Evolutionary conservation across 2,797 vertebrate genomes (phyloP).

Genomic region (Brachyrhaphis roseni): DNA sequence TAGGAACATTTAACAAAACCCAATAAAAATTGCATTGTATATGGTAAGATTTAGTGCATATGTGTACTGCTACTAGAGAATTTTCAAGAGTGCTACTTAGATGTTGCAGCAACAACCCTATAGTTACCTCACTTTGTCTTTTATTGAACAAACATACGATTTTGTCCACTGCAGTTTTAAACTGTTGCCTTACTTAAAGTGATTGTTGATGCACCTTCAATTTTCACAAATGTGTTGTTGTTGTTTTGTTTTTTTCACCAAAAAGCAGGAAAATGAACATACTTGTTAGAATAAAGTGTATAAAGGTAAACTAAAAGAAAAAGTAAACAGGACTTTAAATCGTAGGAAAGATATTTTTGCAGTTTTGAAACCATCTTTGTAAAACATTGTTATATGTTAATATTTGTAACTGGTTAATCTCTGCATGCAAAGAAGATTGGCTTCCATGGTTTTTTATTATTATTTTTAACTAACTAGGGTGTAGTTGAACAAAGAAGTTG

Average conservation of each 20-base stretch:
- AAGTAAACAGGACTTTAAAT: neutral
- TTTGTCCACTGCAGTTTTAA: neutral
- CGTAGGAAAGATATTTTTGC: neutral
- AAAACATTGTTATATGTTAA: neutral
- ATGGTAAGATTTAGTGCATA: neutral
- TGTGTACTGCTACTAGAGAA: neutral
- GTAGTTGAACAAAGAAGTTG: conserved; percentile 14
- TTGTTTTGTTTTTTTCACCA: neutral
- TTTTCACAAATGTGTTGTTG: neutral
- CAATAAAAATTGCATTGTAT: neutral
- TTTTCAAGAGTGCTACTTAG: neutral
- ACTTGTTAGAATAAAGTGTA: neutral
- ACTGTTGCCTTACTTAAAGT: neutral
- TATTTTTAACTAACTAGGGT: neutral
- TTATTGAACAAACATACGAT: neutral
- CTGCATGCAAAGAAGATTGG: neutral
- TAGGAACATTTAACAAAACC: conserved; percentile 21
- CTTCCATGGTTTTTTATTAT: neutral
- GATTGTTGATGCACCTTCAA: neutral
- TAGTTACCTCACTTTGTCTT: neutral
- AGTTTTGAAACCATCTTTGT: neutral
- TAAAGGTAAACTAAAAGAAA: neutral
- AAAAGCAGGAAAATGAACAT: neutral
- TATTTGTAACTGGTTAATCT: neutral
- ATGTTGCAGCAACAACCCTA: neutral